phyloP scores from a whole-genome alignment of 2,888 invertebrate genomes.

The Xestia rhomboidea region DNA sequence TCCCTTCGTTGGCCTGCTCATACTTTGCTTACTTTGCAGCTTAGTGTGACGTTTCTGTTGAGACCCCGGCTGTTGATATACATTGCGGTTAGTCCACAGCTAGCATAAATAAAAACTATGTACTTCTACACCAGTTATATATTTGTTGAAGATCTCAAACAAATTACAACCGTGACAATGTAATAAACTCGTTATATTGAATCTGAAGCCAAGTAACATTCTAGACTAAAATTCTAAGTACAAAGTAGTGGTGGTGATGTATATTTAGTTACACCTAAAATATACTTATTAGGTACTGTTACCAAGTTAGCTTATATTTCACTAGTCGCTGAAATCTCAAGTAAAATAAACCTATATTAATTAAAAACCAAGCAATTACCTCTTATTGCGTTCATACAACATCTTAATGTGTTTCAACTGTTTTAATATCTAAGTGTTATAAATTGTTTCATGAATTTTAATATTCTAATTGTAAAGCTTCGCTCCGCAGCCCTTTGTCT shows the following conservation, averaged over 20 bases:
- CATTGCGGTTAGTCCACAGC: neutral
- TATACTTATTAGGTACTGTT: slow-evolving; percentile 4
- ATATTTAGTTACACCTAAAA: slow-evolving; percentile 17
- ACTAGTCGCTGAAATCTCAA: slow-evolving; percentile 29
- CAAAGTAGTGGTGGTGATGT: neutral
- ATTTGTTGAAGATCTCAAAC: neutral
- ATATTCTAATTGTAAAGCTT: slow-evolving; percentile 49
- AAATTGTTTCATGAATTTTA: slow-evolving; percentile 53
- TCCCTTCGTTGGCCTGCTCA: neutral
- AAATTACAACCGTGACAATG: neutral
- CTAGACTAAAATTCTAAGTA: slow-evolving; percentile 22
- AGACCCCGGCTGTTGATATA: neutral
- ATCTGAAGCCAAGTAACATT: slow-evolving; percentile 1
- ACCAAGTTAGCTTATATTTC: slow-evolving; percentile 26
- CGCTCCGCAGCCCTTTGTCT: slow-evolving; percentile 47
- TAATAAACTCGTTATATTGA: slow-evolving; percentile 12
- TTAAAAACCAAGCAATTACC: slow-evolving; percentile 35
- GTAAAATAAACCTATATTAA: slow-evolving; percentile 42
- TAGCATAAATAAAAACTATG: neutral
- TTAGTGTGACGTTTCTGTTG: neutral
- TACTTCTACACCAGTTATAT: neutral
- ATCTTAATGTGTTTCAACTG: slow-evolving; percentile 41
- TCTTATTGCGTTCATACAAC: slow-evolving; percentile 44
- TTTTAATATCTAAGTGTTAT: slow-evolving; percentile 47
- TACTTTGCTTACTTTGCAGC: neutral